Percentiles rank a stretch among this genome's conserved stretches.
Evolutionary conservation across 2,113 vertebrate species (phyloP).

Genomic region (Tringa solitaria): DNA sequence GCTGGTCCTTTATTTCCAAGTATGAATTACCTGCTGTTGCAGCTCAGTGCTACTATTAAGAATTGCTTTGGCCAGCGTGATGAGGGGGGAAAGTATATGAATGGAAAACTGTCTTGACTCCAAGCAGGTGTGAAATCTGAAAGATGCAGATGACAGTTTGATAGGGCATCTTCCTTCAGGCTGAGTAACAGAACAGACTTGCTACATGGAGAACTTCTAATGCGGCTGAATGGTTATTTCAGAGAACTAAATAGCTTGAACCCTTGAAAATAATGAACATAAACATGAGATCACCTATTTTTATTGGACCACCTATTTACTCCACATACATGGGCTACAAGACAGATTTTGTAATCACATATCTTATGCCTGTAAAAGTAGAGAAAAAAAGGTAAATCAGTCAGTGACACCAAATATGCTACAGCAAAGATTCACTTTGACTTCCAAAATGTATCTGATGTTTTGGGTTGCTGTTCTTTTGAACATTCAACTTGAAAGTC

Average conservation of each 20-base stretch:
- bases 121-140: constrained; percentile 54
- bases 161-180: constrained; percentile 6
- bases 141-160: constrained; percentile 22
- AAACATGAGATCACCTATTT: neutral
- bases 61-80: neutral
- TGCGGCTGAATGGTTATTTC: neutral
- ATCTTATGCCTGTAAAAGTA: neutral
- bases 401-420: neutral
- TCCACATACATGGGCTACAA: neutral
- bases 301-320: neutral
- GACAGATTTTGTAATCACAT: neutral
- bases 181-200: neutral
- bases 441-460: neutral
- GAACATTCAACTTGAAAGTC: constrained; percentile 2
- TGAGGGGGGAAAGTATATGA: neutral
- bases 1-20: constrained; percentile 30
- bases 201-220: neutral
- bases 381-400: neutral
- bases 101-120: constrained; percentile 45
- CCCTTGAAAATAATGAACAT: neutral
- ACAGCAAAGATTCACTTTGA: neutral
- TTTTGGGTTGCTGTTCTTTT: neutral
- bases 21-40: constrained; percentile 54
- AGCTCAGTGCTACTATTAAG: constrained; percentile 38
- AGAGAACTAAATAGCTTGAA: neutral